Percentiles rank a stretch among this genome's conserved stretches.
Evolutionary conservation across 2,888 invertebrate genomes (phyloP).

Genomic region (Caenorhabditis sp.): DNA sequence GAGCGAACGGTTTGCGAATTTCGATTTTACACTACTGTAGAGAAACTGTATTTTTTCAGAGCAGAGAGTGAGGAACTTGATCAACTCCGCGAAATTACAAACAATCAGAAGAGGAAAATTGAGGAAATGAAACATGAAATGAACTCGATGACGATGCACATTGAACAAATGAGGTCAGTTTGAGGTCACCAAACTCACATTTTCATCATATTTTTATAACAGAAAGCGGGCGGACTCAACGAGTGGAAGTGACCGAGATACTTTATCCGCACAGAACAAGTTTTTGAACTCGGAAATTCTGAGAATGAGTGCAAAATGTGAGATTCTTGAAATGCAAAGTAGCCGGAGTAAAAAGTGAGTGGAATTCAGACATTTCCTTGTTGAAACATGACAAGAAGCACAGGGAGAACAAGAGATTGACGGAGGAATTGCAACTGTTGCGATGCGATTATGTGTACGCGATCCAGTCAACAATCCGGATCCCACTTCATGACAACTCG

Average conservation of each 20-base stretch:
- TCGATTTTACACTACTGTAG: not conserved
- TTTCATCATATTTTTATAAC: not conserved
- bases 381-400: not conserved
- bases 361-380: not conserved
- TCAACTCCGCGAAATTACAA: constrained; percentile 68
- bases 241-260: constrained; percentile 39
- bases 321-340: constrained; percentile 35
- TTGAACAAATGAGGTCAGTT: constrained; percentile 59
- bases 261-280: constrained; percentile 79
- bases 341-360: constrained; percentile 34
- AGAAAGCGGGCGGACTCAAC: constrained; percentile 46
- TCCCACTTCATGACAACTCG: constrained; percentile 80
- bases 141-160: constrained; percentile 61
- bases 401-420: constrained; percentile 46
- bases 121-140: constrained; percentile 65
- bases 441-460: constrained; percentile 72
- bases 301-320: constrained; percentile 79
- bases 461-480: constrained; percentile 81
- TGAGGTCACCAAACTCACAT: not conserved
- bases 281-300: constrained; percentile 82
- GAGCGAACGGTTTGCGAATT: constrained; percentile 51
- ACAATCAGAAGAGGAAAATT: constrained; percentile 71
- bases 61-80: constrained; percentile 67
- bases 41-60: constrained; percentile 7
- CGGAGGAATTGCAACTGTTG: constrained; percentile 58